Evolutionary conservation across 2,888 invertebrate genomes (phyloP).

Genomic region (Andrena trimmerana): DNA sequence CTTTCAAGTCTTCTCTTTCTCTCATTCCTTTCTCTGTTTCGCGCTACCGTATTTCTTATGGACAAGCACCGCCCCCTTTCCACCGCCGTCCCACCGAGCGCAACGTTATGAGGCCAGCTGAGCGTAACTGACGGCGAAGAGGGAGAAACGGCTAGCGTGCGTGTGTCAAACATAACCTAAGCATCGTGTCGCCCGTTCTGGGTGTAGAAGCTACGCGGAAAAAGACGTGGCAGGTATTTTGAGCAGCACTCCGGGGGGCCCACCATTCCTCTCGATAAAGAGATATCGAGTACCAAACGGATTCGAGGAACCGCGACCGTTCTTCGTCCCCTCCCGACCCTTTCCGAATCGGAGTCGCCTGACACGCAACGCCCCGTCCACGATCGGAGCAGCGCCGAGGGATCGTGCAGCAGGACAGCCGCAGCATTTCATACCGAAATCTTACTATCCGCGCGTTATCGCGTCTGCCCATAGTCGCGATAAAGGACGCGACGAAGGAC

Average conservation of each 20-base stretch:
- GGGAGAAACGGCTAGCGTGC: constrained; percentile 61
- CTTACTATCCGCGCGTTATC: constrained; percentile 26
- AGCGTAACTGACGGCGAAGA: constrained; percentile 64
- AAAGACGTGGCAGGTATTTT: constrained; percentile 34
- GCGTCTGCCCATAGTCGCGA: constrained; percentile 14
- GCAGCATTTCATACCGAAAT: background rate
- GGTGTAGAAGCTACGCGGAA: constrained; percentile 10
- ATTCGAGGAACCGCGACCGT: constrained; percentile 4
- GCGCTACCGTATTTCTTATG: constrained; percentile 47
- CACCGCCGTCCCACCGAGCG: constrained; percentile 44
- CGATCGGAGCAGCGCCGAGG: background rate
- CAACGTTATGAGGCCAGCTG: constrained; percentile 65
- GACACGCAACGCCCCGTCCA: constrained; percentile 42
- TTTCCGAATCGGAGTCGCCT: background rate
- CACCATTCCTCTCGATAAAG: background rate
- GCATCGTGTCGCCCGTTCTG: constrained; percentile 24
- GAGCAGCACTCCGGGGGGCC: background rate
- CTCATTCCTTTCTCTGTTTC: constrained; percentile 54
- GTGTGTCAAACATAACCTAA: constrained; percentile 68
- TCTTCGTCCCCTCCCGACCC: background rate
- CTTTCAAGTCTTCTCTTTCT: constrained; percentile 44
- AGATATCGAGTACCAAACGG: constrained; percentile 14
- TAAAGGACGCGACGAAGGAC: constrained; percentile 51
- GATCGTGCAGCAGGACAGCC: constrained; percentile 29
- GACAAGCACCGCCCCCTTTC: constrained; percentile 56